phyloP scores from a whole-genome alignment of 2,113 vertebrate genomes.

The Lipotes vexillifer region DNA sequence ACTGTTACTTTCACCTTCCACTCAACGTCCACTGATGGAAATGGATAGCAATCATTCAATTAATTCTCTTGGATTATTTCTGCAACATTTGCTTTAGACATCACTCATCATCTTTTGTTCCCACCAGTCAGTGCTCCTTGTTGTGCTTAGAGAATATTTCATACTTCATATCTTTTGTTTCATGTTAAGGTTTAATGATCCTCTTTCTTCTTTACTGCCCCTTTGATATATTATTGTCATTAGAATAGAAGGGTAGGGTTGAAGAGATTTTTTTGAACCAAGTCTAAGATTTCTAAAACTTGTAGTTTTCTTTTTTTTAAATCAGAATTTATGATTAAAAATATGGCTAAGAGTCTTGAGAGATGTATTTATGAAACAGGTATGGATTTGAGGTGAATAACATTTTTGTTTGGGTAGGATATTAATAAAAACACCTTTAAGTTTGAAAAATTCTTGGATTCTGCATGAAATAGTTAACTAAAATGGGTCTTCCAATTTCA shows the following conservation, averaged over 20 bases:
- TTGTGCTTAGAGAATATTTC: constrained; percentile 28
- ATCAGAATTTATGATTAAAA: constrained; percentile 10
- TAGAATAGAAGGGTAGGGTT: neutral
- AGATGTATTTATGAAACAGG: neutral
- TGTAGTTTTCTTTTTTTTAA: neutral
- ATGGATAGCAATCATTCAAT: neutral
- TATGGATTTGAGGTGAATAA: neutral
- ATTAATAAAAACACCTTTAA: neutral
- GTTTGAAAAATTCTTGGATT: no score
- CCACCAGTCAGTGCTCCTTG: neutral
- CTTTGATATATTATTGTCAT: constrained; percentile 34
- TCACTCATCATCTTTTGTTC: neutral
- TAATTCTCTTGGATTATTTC: neutral
- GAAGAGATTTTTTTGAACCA: neutral
- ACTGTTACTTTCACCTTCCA: neutral
- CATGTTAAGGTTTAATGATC: constrained; percentile 2
- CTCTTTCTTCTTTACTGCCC: constrained; percentile 2
- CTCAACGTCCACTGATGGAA: neutral
- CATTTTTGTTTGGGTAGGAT: neutral
- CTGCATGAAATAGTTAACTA: no score
- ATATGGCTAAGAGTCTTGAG: neutral
- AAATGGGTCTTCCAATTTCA: no score
- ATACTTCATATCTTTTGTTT: neutral
- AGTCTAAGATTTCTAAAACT: neutral
- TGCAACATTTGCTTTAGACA: neutral